phyloP scores from a whole-genome alignment of 2,888 invertebrate genomes.

The Aromia moschata region DNA sequence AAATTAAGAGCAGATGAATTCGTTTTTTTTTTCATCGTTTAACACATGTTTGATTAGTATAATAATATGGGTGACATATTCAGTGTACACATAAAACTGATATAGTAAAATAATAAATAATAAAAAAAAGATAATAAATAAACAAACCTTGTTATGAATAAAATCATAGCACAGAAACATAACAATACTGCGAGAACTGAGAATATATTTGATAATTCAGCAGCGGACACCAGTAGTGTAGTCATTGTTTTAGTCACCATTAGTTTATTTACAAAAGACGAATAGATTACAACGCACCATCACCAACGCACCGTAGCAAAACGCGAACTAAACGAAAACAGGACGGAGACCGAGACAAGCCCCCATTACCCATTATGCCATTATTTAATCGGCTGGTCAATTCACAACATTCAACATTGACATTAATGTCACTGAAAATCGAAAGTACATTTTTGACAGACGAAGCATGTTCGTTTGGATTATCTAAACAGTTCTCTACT shows the following conservation, averaged over 20 bases:
- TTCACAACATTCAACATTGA: constrained; percentile 15
- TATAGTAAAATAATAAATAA: no score
- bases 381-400: background rate
- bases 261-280: constrained; percentile 38
- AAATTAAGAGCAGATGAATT: no score
- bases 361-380: no score
- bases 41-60: no score
- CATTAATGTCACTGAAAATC: constrained; percentile 3
- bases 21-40: no score
- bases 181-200: constrained; percentile 77
- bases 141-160: constrained; percentile 77
- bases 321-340: constrained; percentile 15
- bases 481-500: no score
- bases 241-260: constrained; percentile 62
- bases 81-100: no score
- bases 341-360: constrained; percentile 21
- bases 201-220: constrained; percentile 79
- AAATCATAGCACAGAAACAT: constrained; percentile 78
- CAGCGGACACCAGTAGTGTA: constrained; percentile 73
- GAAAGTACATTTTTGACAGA: constrained; percentile 3
- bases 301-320: constrained; percentile 22
- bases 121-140: no score
- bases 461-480: no score
- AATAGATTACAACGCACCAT: constrained; percentile 28
- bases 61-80: no score